Conservation (phyloP, 2,797 vertebrate genomes). For the Esox masquinongy region DNA sequence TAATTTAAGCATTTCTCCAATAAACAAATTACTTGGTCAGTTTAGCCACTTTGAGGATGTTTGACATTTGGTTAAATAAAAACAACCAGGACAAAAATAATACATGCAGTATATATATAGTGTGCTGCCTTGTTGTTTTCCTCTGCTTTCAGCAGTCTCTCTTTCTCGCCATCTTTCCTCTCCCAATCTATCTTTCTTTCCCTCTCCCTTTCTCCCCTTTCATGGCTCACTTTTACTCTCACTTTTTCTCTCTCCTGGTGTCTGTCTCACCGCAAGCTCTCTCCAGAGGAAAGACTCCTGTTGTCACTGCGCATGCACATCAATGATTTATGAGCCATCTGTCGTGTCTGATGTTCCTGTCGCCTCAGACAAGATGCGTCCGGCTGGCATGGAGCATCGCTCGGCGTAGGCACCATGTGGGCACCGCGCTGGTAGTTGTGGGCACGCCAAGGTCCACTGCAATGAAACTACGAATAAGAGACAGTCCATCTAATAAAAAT, state of each 20-base stretch:
- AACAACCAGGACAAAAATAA: no score
- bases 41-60: no score
- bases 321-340: slow-evolving; percentile 84
- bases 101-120: no score
- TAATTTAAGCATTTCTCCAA: no score
- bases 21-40: no score
- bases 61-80: no score
- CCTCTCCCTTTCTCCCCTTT: not conserved
- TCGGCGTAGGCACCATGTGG: slow-evolving; percentile 65
- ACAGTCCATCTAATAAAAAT: slow-evolving; percentile 24
- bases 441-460: slow-evolving; percentile 73
- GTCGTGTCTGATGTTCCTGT: slow-evolving; percentile 77
- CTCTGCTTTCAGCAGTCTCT: slow-evolving; percentile 28
- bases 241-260: slow-evolving; percentile 35
- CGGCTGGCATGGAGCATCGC: slow-evolving; percentile 66
- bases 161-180: slow-evolving; percentile 36
- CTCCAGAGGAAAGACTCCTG: slow-evolving; percentile 70
- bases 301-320: slow-evolving; percentile 65
- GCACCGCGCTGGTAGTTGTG: slow-evolving; percentile 48
- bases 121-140: slow-evolving; percentile 52
- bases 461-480: slow-evolving; percentile 78
- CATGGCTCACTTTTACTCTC: slow-evolving; percentile 42
- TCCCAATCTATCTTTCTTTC: slow-evolving; percentile 51
- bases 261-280: slow-evolving; percentile 36
- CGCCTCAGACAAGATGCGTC: slow-evolving; percentile 75